These are phyloP conservation scores for Muscicapa striata DNA, from an alignment of 2,797 vertebrate genomes.

Conservation along the genomic window DNA sequence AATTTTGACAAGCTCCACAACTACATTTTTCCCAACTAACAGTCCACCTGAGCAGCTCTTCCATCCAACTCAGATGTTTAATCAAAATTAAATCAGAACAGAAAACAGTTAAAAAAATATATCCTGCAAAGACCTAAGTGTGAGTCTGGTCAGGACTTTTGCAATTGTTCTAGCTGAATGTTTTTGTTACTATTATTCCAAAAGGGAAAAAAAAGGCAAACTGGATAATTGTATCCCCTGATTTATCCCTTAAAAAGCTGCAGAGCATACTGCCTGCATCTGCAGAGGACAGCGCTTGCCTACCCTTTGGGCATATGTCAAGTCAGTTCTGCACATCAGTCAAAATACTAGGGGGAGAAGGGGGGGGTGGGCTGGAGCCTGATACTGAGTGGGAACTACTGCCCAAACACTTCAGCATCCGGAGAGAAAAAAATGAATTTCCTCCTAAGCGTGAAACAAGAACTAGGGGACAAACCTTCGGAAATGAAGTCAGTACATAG, in stretches of 20 bases:
- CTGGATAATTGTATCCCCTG: background rate
- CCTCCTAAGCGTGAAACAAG: background rate
- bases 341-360: background rate
- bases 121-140: background rate
- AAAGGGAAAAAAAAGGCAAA: background rate
- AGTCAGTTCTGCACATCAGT: background rate
- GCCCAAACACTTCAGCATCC: background rate
- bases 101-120: background rate
- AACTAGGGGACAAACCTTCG: background rate
- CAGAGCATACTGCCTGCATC: background rate
- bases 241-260: background rate
- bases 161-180: background rate
- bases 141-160: background rate
- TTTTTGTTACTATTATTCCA: background rate
- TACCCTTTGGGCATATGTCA: background rate
- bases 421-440: background rate
- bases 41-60: background rate
- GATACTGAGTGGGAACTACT: background rate
- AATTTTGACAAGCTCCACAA: background rate
- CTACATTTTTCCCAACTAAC: background rate
- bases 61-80: background rate
- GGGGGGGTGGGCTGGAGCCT: background rate
- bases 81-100: background rate
- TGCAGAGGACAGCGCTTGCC: background rate
- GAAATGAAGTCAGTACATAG: constrained; percentile 28